A percentile compares a stretch with the other conserved stretches of the same genome.
phyloP scores from a whole-genome alignment of 2,888 invertebrate species.

The Caenorhabditis sulstoni region DNA sequence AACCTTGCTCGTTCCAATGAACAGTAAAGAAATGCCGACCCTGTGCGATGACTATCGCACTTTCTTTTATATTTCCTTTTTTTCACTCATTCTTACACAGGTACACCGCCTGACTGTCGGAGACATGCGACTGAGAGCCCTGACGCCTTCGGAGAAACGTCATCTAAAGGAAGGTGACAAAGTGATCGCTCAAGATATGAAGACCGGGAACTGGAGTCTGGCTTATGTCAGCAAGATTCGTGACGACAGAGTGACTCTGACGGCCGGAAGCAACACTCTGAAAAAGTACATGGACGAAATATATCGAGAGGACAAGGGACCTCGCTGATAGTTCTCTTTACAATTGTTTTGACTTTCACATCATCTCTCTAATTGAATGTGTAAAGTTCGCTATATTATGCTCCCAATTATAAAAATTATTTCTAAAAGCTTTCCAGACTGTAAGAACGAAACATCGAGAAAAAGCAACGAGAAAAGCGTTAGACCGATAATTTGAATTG shows the following conservation, averaged over 20 bases:
- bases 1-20: neutral
- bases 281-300: constrained; percentile 42
- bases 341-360: too few species aligned
- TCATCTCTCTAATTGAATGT: too few species aligned
- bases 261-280: constrained; percentile 25
- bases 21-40: neutral
- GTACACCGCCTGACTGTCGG: constrained; percentile 33
- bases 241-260: constrained; percentile 21
- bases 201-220: constrained; percentile 50
- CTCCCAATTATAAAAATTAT: too few species aligned
- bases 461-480: too few species aligned
- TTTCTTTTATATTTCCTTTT: constrained; percentile 1
- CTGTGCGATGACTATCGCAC: neutral
- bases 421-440: too few species aligned
- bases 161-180: constrained; percentile 21
- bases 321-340: too few species aligned
- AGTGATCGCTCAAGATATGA: constrained; percentile 52
- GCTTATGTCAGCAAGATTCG: constrained; percentile 21
- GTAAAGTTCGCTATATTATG: too few species aligned
- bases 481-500: too few species aligned
- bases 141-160: constrained; percentile 28
- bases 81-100: constrained; percentile 7
- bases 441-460: too few species aligned
- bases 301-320: constrained; percentile 35
- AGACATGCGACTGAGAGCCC: constrained; percentile 21